phyloP scores from a whole-genome alignment of 2,113 vertebrate genomes.

The Glaucomys volans region DNA sequence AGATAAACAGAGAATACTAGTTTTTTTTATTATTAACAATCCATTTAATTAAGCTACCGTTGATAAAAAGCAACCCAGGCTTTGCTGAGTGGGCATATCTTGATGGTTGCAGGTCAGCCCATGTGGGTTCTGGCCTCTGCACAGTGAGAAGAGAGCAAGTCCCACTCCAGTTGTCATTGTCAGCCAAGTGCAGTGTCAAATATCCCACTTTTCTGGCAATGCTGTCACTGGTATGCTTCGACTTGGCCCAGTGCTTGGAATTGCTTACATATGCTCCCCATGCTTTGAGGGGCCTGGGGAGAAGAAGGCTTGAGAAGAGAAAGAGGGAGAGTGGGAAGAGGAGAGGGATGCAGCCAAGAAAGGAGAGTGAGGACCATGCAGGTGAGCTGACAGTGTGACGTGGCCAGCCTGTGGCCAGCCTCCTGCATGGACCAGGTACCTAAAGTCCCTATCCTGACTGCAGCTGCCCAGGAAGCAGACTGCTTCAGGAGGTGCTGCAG shows the following conservation, averaged over 20 bases:
- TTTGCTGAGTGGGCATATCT: background rate
- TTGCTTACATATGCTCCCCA: background rate
- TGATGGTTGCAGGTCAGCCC: background rate
- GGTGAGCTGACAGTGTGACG: fast-evolving
- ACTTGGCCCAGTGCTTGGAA: background rate
- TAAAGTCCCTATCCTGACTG: fast-evolving
- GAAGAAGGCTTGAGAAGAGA: background rate
- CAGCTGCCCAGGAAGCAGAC: background rate
- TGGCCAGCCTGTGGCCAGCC: fast-evolving
- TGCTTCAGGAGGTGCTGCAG: background rate
- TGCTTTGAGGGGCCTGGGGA: background rate
- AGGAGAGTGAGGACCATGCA: fast-evolving
- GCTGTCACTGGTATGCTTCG: background rate
- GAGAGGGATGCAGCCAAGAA: background rate
- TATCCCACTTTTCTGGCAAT: background rate
- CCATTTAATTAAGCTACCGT: background rate
- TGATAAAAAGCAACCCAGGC: background rate
- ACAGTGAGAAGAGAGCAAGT: background rate
- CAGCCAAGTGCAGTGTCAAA: background rate
- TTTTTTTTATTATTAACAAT: background rate
- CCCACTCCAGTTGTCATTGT: background rate
- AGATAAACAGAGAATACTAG: background rate
- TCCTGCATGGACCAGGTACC: fast-evolving
- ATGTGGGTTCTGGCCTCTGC: background rate
- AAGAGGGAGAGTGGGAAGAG: too few species aligned